phyloP scores from a whole-genome alignment of 2,888 invertebrate species.

The Esperia sulphurella region DNA sequence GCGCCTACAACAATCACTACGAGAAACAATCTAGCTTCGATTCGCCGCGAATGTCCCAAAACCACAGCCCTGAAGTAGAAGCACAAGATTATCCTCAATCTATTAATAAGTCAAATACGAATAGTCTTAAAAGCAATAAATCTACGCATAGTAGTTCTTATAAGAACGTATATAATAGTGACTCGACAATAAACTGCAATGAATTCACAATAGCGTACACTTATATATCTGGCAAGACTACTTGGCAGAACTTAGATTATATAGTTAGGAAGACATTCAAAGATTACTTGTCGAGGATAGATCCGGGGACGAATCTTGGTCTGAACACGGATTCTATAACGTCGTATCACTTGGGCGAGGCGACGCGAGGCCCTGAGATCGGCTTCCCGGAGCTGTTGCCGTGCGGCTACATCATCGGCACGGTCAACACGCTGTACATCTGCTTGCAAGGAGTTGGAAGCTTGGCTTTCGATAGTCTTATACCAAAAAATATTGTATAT shows the following conservation, averaged over 20 bases:
- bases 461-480: slow-evolving; percentile 96
- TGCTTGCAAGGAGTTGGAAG: slow-evolving; percentile 93
- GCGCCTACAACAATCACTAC: slow-evolving; percentile 65
- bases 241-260: slow-evolving; percentile 96
- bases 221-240: slow-evolving; percentile 94
- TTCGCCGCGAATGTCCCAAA: slow-evolving; percentile 66
- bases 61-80: slow-evolving; percentile 67
- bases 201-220: slow-evolving; percentile 93
- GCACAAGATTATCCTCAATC: slow-evolving; percentile 60
- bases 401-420: slow-evolving; percentile 95
- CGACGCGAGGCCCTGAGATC: slow-evolving; percentile 87
- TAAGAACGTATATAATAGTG: slow-evolving; percentile 72
- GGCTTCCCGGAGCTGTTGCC: slow-evolving; percentile 94
- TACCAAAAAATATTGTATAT: slow-evolving; percentile 97
- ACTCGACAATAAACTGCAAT: slow-evolving; percentile 80
- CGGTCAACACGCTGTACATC: slow-evolving; percentile 91
- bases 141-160: slow-evolving; percentile 74
- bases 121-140: slow-evolving; percentile 77
- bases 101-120: slow-evolving; percentile 73
- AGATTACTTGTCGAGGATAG: slow-evolving; percentile 95
- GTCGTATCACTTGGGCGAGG: slow-evolving; percentile 96
- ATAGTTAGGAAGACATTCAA: slow-evolving; percentile 95
- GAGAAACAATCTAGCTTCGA: slow-evolving; percentile 72
- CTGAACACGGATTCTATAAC: slow-evolving; percentile 92
- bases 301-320: slow-evolving; percentile 94